phyloP scores from a whole-genome alignment of 1,140 invertebrate species.

The Penaeus vannamei region DNA sequence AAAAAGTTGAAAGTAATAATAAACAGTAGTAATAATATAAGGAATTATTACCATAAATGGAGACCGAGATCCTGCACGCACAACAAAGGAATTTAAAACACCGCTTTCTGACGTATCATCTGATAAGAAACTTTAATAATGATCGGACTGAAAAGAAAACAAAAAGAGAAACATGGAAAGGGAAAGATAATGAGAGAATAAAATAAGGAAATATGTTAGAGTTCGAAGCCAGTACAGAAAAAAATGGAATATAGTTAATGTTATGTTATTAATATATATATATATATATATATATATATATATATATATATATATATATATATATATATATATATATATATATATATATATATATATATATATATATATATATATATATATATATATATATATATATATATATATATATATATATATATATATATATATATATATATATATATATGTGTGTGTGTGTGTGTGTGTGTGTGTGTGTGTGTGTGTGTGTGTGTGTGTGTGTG shows the following conservation, averaged over 20 bases:
- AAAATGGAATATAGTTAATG: not conserved
- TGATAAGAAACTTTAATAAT: too few relatives aligned
- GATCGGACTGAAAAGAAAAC: too few relatives aligned
- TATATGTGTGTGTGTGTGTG: not conserved
- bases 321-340: slow-evolving; percentile 22
- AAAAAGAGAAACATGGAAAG: too few relatives aligned
- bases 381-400: slow-evolving; percentile 19
- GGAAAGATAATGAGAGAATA: too few relatives aligned
- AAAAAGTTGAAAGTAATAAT: too few relatives aligned
- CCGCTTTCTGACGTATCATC: too few relatives aligned
- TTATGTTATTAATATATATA: not conserved
- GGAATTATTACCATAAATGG: too few relatives aligned
- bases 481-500: not conserved
- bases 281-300: slow-evolving; percentile 23
- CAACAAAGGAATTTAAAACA: too few relatives aligned
- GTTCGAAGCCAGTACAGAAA: too few relatives aligned
- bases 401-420: slow-evolving; percentile 10
- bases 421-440: slow-evolving; percentile 1
- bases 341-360: slow-evolving; percentile 44
- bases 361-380: slow-evolving; percentile 43
- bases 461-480: not conserved
- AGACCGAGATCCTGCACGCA: too few relatives aligned
- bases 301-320: slow-evolving; percentile 22
- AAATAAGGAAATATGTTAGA: too few relatives aligned
- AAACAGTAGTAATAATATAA: too few relatives aligned